Percentiles rank a stretch among this genome's conserved stretches.
phyloP scores from a whole-genome alignment of 1,140 invertebrate genomes.

The Drosophila triauraria region DNA sequence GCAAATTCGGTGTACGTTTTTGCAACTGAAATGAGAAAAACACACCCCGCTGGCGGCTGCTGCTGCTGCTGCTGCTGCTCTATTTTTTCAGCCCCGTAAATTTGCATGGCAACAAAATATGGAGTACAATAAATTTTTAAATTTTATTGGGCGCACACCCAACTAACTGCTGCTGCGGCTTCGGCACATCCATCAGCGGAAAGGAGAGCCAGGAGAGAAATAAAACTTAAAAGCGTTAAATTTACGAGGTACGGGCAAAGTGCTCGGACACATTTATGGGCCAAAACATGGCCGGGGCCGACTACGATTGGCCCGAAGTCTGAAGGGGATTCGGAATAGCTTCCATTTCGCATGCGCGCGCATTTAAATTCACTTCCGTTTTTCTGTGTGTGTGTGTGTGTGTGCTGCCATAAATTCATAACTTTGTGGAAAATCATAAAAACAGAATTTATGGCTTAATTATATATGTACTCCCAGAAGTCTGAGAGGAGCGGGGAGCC shows the following conservation, averaged over 20 bases:
- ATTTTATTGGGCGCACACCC: conserved; percentile 51
- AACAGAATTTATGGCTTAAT: conserved; percentile 83
- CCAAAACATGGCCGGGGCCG: conserved; percentile 60
- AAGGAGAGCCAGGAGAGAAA: conserved; percentile 38
- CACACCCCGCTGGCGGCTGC: conserved; percentile 18
- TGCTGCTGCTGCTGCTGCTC: conserved; percentile 2
- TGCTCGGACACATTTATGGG: conserved; percentile 64
- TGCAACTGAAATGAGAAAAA: conserved; percentile 35
- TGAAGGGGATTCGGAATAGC: not conserved
- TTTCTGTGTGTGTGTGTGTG: conserved; percentile 43
- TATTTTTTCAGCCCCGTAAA: conserved; percentile 22
- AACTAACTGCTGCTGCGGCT: not conserved
- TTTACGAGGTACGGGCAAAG: conserved; percentile 67
- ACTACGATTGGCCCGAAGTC: conserved; percentile 39
- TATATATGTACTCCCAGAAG: conserved; percentile 60
- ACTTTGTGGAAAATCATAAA: conserved; percentile 84
- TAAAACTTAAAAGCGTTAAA: conserved; percentile 77
- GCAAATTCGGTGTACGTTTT: conserved; percentile 60
- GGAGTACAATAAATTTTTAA: conserved; percentile 77
- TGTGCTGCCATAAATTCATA: conserved; percentile 76
- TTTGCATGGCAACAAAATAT: conserved; percentile 70
- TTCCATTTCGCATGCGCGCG: conserved; percentile 80
- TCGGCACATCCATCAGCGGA: conserved; percentile 30
- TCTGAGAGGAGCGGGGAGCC: not conserved
- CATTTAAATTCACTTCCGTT: conserved; percentile 81